phyloP scores from a whole-genome alignment of 2,888 invertebrate species.

The Lasioglossum leucozonium region DNA sequence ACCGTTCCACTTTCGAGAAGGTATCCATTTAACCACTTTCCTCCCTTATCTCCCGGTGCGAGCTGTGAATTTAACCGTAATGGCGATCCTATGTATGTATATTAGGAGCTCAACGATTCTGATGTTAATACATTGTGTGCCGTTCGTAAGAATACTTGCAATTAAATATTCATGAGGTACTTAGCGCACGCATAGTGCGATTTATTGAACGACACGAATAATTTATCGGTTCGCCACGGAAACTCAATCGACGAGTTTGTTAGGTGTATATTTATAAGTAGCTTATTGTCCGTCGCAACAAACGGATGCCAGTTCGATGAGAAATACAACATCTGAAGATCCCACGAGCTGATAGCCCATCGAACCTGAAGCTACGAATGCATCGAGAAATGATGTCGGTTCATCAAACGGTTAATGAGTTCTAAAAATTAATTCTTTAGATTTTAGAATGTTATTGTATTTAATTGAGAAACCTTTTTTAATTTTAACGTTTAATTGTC shows the following conservation, averaged over 20 bases:
- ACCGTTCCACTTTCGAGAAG: neutral
- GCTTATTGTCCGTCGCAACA: neutral
- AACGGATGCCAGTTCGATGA: neutral
- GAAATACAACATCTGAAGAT: neutral
- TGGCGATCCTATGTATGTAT: neutral
- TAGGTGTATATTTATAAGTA: slow-evolving; percentile 6
- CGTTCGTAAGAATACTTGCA: slow-evolving; percentile 28
- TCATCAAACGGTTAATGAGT: neutral
- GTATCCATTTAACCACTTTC: slow-evolving; percentile 15
- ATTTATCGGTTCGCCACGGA: slow-evolving; percentile 9
- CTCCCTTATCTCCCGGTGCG: neutral
- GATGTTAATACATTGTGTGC: slow-evolving; percentile 37
- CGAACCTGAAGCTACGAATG: neutral
- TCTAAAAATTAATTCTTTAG: no score
- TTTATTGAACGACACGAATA: slow-evolving; percentile 36
- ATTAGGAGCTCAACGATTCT: slow-evolving; percentile 34
- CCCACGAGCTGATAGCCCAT: neutral
- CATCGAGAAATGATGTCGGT: neutral
- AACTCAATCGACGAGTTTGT: slow-evolving; percentile 10
- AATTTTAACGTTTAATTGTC: no score
- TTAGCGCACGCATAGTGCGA: neutral
- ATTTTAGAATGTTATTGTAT: neutral
- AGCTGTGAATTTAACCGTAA: slow-evolving; percentile 27
- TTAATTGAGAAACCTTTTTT: no score
- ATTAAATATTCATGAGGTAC: slow-evolving; percentile 43